These are phyloP conservation scores for Argyra leucocephala DNA, from an alignment of 2,888 invertebrate genomes.

Conservation along the genomic window DNA sequence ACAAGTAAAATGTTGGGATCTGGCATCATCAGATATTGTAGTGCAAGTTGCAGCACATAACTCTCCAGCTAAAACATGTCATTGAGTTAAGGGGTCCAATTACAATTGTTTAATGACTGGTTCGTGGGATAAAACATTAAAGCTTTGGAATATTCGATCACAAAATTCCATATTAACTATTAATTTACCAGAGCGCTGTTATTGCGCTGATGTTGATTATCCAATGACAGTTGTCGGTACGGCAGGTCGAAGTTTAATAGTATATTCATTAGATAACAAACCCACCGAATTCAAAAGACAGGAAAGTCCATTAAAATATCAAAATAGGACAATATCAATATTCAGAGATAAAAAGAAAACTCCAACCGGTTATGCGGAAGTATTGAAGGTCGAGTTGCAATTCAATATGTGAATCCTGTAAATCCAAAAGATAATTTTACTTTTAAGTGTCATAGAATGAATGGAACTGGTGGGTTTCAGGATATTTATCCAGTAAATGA, in stretches of 20 bases:
- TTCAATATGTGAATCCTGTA: constrained; percentile 88
- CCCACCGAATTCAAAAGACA: constrained; percentile 88
- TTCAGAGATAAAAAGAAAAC: constrained; percentile 89
- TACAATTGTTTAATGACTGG: constrained; percentile 98
- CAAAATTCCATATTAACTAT: constrained; percentile 84
- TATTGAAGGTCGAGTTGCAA: constrained; percentile 95
- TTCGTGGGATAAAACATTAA: constrained; percentile 96
- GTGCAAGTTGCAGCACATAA: constrained; percentile 91
- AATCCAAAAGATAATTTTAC: constrained; percentile 99
- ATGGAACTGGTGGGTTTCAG: constrained; percentile 55
- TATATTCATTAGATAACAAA: constrained; percentile 89
- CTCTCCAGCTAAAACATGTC: constrained; percentile 90
- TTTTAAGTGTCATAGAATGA: constrained; percentile 93
- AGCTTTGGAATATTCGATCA: constrained; percentile 96
- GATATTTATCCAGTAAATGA: constrained; percentile 80
- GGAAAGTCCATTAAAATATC: constrained; percentile 86
- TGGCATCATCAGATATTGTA: constrained; percentile 76
- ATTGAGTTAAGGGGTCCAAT: constrained; percentile 91
- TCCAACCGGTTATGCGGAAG: constrained; percentile 93
- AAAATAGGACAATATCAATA: constrained; percentile 91
- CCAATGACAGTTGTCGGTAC: constrained; percentile 99
- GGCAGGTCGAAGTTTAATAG: constrained; percentile 79
- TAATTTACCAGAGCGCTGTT: constrained; percentile 83
- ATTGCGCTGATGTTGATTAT: constrained; percentile 95
- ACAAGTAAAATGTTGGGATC: constrained; percentile 88